These are phyloP conservation scores for Epizoanthus illoricatus DNA, from an alignment of 92 coral and sea anemone species.

Conservation along the genomic window DNA sequence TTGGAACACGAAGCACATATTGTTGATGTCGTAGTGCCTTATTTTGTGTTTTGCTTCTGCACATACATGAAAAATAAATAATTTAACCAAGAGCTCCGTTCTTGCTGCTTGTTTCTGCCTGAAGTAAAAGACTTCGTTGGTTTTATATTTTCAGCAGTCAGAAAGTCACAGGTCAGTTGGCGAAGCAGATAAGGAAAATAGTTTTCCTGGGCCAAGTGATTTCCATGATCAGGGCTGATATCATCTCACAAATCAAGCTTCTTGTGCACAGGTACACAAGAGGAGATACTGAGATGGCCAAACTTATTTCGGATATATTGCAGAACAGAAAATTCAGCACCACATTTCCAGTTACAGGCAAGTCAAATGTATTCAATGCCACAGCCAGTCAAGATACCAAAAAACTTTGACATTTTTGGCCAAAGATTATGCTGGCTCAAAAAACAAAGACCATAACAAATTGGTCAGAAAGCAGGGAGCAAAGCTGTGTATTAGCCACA, in stretches of 20 bases:
- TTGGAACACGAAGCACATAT: too few species aligned
- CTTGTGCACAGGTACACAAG: not conserved
- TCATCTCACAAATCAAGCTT: not conserved
- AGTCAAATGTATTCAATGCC: too few species aligned
- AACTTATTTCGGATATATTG: not conserved
- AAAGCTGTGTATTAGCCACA: not conserved
- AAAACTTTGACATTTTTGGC: not conserved
- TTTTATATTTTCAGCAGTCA: too few species aligned
- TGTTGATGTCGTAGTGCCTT: not conserved
- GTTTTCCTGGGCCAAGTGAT: not conserved
- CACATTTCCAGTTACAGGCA: too few species aligned
- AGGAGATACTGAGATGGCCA: not conserved
- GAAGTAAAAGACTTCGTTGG: too few species aligned
- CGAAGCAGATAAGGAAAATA: too few species aligned
- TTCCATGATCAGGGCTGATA: not conserved
- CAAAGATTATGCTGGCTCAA: not conserved
- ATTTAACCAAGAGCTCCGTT: too few species aligned
- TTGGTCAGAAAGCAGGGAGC: not conserved
- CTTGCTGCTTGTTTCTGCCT: too few species aligned
- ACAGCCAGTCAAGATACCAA: not conserved
- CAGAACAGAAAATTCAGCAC: not conserved
- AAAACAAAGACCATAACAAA: constrained; percentile 7
- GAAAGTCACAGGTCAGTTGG: too few species aligned
- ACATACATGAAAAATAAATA: too few species aligned
- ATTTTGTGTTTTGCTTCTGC: not conserved